Evolutionary conservation across 2,113 vertebrate species (phyloP), one percentile per base, ranked within the genome.

Genomic region (Prietella phreatophila): DNA sequence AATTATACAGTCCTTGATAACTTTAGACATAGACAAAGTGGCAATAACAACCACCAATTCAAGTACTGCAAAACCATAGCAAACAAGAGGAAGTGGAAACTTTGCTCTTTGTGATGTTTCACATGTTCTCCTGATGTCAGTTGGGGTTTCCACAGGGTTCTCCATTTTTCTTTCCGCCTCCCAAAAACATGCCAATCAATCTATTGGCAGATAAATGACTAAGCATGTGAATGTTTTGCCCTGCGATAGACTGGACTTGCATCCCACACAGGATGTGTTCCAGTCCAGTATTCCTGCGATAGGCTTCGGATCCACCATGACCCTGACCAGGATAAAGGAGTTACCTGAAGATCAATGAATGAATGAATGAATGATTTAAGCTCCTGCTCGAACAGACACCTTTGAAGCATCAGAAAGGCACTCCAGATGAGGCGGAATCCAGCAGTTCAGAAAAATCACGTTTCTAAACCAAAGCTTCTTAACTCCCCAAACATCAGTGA

Each of bases 1-100:
- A 65, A 53, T 63, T 50, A 42, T 86, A 79, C 27, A 65, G 27
- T 63, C 56, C 39, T 86, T 86, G 56, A 79, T 63, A 73, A 73
- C 55, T 53, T 55, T 71, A 27, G 80, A 61, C 56, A 15, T 61
- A 22, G 79, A 36, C 55, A 81, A 30, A 36, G 30, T 60, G 9
- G 30, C n/a, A 58, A 58, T 22, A 82, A 60, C 56, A 60, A 36
- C 78, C 14, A 80, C 15, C 3, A 22, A 36, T 20, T 81, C 27
- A 4, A 17, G 4, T 13, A 56, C n/a, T 39, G 8, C 53, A 22
- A 39, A 5, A 42, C 42, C 56, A 61, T 14, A 82, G 80, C 33
- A 61, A 58, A 58, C 5, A 30, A 56, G 17, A 58, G 55, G 15
- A 58, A 61, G 33, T 61, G 10, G 5, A 42, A 39, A 27, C 56